phyloP scores from a whole-genome alignment of 2,888 invertebrate genomes.

The Tinea pellionella region DNA sequence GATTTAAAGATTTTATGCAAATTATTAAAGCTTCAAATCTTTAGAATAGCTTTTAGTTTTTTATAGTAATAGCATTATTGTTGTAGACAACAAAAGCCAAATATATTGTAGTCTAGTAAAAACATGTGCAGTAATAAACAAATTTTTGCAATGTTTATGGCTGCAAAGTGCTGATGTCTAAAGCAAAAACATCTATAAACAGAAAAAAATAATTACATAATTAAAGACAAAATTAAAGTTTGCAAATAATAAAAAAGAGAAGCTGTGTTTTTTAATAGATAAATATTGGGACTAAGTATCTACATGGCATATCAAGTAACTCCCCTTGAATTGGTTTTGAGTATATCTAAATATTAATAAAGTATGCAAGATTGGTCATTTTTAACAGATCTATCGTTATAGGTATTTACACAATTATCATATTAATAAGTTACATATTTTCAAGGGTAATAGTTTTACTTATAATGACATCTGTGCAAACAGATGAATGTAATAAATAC shows the following conservation, averaged over 20 bases:
- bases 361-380: background rate
- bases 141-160: no score
- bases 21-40: no score
- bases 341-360: background rate
- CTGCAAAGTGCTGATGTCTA: background rate
- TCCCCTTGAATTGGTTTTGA: conserved; percentile 20
- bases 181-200: background rate
- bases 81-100: no score
- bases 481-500: background rate
- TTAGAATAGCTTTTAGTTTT: no score
- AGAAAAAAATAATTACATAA: background rate
- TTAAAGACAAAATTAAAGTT: background rate
- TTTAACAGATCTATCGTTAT: no score
- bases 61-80: no score
- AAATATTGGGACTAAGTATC: background rate
- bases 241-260: conserved; percentile 31
- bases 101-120: no score
- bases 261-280: conserved; percentile 23
- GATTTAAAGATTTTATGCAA: no score
- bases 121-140: no score
- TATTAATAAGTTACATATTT: background rate
- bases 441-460: background rate
- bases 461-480: background rate
- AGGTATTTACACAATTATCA: background rate
- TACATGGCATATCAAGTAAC: conserved; percentile 15